Conservation (phyloP, 2,888 invertebrate species). For the Aphodius granarius region DNA sequence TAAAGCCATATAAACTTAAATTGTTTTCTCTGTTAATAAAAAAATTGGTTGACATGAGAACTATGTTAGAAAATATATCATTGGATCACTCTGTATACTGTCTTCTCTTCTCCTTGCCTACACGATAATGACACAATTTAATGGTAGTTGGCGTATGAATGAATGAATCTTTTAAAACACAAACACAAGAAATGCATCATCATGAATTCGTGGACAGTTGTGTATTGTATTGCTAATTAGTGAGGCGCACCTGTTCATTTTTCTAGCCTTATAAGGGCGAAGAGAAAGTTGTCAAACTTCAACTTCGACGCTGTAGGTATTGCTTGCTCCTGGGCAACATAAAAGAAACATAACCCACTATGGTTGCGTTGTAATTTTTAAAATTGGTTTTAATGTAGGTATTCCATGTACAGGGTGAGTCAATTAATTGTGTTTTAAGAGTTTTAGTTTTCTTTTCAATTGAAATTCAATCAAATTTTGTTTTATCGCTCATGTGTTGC, state of each 20-base stretch:
- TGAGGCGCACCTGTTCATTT: slow-evolving; percentile 8
- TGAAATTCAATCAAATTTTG: no score
- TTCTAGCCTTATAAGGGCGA: not conserved
- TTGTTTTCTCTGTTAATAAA: no score
- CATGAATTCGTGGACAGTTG: not conserved
- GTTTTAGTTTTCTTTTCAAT: no score
- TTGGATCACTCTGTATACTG: no score
- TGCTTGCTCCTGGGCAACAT: not conserved
- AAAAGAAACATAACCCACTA: not conserved
- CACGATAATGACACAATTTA: not conserved
- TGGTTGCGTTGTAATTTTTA: not conserved
- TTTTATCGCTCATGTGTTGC: no score
- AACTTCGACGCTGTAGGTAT: not conserved
- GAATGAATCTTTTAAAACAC: not conserved
- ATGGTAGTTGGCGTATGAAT: not conserved
- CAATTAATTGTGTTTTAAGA: no score
- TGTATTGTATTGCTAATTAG: not conserved
- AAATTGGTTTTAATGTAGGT: not conserved
- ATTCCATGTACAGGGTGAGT: not conserved
- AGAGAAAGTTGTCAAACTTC: slow-evolving; percentile 10
- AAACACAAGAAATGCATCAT: not conserved
- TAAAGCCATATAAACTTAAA: no score
- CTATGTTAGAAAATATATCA: no score
- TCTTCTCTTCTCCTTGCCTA: no score
- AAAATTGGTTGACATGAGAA: no score